Conservation (phyloP, 2,888 invertebrate genomes). For the Drosophila falleni region DNA sequence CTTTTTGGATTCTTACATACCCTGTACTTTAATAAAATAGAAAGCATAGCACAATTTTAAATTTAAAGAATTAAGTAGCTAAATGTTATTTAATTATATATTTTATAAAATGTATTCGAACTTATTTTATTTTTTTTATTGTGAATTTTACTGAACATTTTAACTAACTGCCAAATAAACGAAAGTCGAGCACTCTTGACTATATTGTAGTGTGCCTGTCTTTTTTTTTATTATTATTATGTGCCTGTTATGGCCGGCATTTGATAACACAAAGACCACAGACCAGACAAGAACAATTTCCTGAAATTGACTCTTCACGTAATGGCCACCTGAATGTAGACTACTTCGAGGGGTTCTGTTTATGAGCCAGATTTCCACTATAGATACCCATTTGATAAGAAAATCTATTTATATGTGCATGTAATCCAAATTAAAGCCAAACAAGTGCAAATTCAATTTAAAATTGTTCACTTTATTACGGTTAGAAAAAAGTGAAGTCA, state of each 20-base stretch:
- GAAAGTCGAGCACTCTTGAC: not conserved
- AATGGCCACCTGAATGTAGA: constrained; percentile 54
- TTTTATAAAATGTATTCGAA: not conserved
- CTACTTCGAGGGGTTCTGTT: constrained; percentile 25
- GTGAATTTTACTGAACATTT: not conserved
- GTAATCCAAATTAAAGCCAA: not conserved
- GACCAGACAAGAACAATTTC: constrained; percentile 49
- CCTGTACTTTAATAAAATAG: constrained; percentile 15
- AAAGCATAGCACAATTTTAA: not conserved
- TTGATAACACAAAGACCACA: constrained; percentile 52
- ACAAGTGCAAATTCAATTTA: constrained; percentile 15
- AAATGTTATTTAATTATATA: not conserved
- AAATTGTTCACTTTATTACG: constrained; percentile 6
- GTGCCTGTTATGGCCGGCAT: constrained; percentile 52
- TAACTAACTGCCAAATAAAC: constrained; percentile 7
- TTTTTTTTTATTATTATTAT: constrained; percentile 56
- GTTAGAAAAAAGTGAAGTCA: too few relatives aligned
- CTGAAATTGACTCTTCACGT: constrained; percentile 64
- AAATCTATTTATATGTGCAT: constrained; percentile 17
- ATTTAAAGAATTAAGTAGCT: not conserved
- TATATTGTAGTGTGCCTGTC: not conserved
- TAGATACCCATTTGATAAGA: constrained; percentile 25
- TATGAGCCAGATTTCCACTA: constrained; percentile 37
- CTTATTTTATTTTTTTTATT: not conserved
- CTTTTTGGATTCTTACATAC: constrained; percentile 32